Conservation (phyloP, 2,113 vertebrate species). For the Labrus mixtus region DNA sequence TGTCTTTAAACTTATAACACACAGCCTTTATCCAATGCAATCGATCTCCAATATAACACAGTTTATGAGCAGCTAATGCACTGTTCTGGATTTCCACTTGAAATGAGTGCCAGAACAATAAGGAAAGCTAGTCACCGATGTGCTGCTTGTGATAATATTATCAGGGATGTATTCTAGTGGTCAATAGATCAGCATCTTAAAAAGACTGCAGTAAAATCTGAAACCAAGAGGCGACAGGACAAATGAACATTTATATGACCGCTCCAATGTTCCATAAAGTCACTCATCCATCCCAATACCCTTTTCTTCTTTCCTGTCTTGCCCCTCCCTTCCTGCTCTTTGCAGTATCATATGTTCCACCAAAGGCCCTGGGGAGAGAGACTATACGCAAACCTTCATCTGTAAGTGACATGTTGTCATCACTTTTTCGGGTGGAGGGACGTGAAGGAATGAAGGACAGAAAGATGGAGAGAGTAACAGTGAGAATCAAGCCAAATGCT, state of each 20-base stretch:
- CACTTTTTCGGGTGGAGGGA: slow-evolving; percentile 49
- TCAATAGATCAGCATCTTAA: slow-evolving; percentile 9
- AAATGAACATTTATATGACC: slow-evolving; percentile 39
- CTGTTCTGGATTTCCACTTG: slow-evolving; percentile 1
- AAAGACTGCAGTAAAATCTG: slow-evolving; percentile 22
- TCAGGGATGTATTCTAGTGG: slow-evolving; percentile 9
- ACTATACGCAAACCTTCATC: slow-evolving; percentile 51
- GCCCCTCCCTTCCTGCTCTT: slow-evolving; percentile 60
- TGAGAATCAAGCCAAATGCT: slow-evolving; percentile 5
- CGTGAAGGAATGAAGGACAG: slow-evolving; percentile 1
- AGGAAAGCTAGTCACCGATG: slow-evolving; percentile 8
- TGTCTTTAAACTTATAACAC: background rate
- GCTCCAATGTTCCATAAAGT: slow-evolving; percentile 55
- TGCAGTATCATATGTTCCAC: slow-evolving; percentile 62
- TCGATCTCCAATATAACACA: background rate
- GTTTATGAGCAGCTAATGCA: background rate
- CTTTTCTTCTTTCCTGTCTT: slow-evolving; percentile 45
- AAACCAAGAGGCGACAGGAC: slow-evolving; percentile 31
- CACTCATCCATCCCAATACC: slow-evolving; percentile 54
- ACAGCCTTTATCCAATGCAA: background rate
- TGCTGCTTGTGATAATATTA: slow-evolving; percentile 15
- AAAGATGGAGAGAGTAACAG: slow-evolving; percentile 23
- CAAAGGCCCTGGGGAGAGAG: slow-evolving; percentile 27
- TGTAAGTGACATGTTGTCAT: slow-evolving; percentile 60
- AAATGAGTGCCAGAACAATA: slow-evolving; percentile 16